These are phyloP conservation scores for Epinephelus awoara DNA, from an alignment of 2,797 vertebrate species.

Conservation along the genomic window DNA sequence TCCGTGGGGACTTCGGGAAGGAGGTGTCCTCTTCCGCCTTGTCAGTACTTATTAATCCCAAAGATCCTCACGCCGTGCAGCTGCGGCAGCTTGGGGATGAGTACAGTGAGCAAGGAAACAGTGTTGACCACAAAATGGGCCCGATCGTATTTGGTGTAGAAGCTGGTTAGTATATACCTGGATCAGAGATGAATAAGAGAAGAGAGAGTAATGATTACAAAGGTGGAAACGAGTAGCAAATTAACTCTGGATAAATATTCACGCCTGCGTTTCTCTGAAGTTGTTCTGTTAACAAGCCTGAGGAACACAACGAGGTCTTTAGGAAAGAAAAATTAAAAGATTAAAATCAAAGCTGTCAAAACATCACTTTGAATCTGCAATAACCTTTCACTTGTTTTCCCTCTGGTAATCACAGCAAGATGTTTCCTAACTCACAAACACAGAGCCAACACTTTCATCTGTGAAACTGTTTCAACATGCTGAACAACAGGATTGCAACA, in stretches of 20 bases:
- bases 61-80: constrained; percentile 96
- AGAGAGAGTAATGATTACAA: constrained; percentile 2
- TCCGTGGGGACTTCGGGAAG: constrained; percentile 52
- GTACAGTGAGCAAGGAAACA: constrained; percentile 91
- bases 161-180: constrained; percentile 98
- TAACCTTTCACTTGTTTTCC: constrained; percentile 5
- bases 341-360: not conserved
- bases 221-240: not conserved
- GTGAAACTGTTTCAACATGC: constrained; percentile 16
- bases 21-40: constrained; percentile 57
- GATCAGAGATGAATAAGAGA: not conserved
- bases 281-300: not conserved
- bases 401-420: constrained; percentile 5
- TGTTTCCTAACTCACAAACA: constrained; percentile 14
- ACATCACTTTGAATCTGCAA: not conserved
- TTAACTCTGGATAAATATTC: not conserved
- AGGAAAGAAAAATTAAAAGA: not conserved
- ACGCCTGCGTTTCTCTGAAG: not conserved
- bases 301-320: not conserved
- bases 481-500: constrained; percentile 29
- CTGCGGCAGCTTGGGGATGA: constrained; percentile 98
- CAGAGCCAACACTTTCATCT: constrained; percentile 1
- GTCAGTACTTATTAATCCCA: constrained; percentile 98
- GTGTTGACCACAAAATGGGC: constrained; percentile 97
- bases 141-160: constrained; percentile 98